Conservation (phyloP, 2,113 vertebrate species). For the Lampris incognitus region DNA sequence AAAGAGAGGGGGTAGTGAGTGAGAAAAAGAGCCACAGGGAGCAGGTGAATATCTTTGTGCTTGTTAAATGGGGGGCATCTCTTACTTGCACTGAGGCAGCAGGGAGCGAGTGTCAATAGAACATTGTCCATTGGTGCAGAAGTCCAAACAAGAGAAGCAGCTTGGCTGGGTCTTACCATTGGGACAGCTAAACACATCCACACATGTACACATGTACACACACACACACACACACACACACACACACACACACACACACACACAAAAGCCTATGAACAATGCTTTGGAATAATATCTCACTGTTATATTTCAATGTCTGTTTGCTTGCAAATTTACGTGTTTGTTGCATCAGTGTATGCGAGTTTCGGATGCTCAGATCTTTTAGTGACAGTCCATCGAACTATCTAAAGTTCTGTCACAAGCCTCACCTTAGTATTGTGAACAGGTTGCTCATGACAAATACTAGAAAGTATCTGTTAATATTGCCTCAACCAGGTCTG, state of each 20-base stretch:
- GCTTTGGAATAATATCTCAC: too few relatives aligned
- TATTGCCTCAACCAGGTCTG: conserved; percentile 4
- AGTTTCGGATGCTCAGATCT: too few relatives aligned
- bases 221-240: too few relatives aligned
- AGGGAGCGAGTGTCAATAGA: conserved; percentile 84
- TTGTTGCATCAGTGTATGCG: too few relatives aligned
- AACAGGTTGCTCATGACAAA: neutral
- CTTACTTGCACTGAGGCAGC: conserved; percentile 93
- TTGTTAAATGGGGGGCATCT: conserved; percentile 3
- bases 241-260: too few relatives aligned
- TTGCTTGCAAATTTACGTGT: too few relatives aligned
- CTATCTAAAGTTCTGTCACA: too few relatives aligned
- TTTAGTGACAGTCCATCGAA: too few relatives aligned
- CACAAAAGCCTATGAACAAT: too few relatives aligned
- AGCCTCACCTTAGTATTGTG: too few relatives aligned
- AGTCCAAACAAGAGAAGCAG: conserved; percentile 89
- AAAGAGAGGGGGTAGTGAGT: too few relatives aligned
- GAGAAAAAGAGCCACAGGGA: neutral
- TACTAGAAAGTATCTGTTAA: conserved; percentile 15
- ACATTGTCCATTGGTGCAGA: conserved; percentile 90
- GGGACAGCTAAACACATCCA: conserved; percentile 82
- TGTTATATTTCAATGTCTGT: too few relatives aligned
- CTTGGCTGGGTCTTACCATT: conserved; percentile 85
- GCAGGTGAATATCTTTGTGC: neutral
- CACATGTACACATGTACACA: neutral